Base-by-base conservation (phyloP, 2,113 vertebrate species). In the Verasper variegatus region DNA sequence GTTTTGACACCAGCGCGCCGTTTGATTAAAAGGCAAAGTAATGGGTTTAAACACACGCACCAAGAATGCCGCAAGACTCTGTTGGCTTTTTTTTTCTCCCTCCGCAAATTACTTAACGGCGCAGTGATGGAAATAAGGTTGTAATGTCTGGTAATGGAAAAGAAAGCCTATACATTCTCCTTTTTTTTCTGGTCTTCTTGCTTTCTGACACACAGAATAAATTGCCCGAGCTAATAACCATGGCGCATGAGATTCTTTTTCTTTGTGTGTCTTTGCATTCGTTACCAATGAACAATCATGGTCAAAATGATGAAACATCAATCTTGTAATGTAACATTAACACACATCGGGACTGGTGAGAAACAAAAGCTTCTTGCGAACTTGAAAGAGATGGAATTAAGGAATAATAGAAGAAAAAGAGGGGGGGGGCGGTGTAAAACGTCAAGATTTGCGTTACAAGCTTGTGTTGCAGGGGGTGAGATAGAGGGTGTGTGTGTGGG, bases 21-120 rank as follows among this genome's bases (percentile, higher is more conserved):
- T 96, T 97, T 98, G 97, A 98, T 98, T 98, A 98, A 98, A 97
- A 98, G 96, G 95, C 94, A 97, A 98, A 97, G 95, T 97, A 98
- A 97, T 98, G 95, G 96, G 91, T 98, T 96, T 96, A 97, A 98
- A 97, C 97, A 97, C 96, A 96, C 93, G 81, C 96, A 96, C 94
- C 95, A 91, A 96, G 95, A 95, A 96, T 95, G 93, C 95, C 95
- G 96, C 96, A 95, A 96, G 96, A 96, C 95, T 96, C 95, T 94
- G 94, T 94, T 95, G 95, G 95, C 92, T 94, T 95, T 95, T 94
- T 88, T 3, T 45, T 94, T 95, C 94, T 94, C 87, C 1, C 68
- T 54, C 75, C 47, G 93, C 95, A 97, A 96, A 97, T 96, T 95
- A 95, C 96, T 96, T 95, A 96, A 94, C 92, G 94, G 94, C 87